phyloP scores from a whole-genome alignment of 2,113 vertebrate species.

The Anoura caudifer region DNA sequence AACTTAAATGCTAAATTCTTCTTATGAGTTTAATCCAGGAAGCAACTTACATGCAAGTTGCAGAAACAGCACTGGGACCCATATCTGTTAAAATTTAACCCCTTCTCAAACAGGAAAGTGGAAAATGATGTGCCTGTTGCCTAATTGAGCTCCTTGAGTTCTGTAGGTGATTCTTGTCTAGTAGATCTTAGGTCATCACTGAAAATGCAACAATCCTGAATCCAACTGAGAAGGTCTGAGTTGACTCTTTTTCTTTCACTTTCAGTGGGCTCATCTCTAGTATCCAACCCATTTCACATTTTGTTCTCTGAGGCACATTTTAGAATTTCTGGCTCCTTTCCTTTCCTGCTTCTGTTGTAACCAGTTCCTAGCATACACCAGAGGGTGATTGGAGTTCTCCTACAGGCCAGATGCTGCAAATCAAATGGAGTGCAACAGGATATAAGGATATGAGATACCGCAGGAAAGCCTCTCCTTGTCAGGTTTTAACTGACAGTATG shows the following conservation, averaged over 20 bases:
- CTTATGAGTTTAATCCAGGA: not conserved
- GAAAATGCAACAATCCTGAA: not conserved
- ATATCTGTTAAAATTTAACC: not conserved
- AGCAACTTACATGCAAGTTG: not conserved
- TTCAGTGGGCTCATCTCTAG: not conserved
- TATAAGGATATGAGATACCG: not conserved
- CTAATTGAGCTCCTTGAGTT: not conserved
- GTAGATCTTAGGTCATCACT: not conserved
- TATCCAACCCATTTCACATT: not conserved
- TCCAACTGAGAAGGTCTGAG: not conserved
- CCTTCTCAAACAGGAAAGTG: not conserved
- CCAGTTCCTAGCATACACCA: not conserved
- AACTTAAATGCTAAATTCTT: not conserved
- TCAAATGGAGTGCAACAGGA: not conserved
- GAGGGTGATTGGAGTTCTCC: not conserved
- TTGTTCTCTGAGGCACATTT: not conserved
- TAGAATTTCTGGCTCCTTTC: not conserved
- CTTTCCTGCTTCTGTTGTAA: not conserved
- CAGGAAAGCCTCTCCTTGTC: not conserved
- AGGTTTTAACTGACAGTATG: not conserved
- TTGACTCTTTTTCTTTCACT: not conserved
- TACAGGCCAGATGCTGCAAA: not conserved
- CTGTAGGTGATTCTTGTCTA: not conserved
- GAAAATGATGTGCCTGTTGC: not conserved
- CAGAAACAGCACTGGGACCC: not conserved